Conservation (phyloP, 2,113 vertebrate species). For the Lophochroa leadbeateri region DNA sequence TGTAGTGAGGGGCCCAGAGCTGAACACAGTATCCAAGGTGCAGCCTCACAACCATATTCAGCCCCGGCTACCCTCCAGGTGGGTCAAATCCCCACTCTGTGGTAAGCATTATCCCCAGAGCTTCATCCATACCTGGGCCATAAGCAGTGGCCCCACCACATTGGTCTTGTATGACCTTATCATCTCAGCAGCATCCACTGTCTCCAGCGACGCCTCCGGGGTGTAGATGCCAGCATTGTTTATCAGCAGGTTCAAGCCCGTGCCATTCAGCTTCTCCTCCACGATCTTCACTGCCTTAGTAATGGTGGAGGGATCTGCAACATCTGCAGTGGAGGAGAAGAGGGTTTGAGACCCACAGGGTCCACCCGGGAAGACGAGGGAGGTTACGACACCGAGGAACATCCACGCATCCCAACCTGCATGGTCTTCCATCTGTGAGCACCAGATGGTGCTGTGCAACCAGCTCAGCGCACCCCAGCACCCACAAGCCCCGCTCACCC, state of each 20-base stretch:
- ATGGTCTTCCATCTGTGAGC: not conserved
- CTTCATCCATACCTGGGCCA: slow-evolving; percentile 42
- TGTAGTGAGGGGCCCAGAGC: not conserved
- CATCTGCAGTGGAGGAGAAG: slow-evolving; percentile 7
- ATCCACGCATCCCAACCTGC: fast-evolving
- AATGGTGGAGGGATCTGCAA: slow-evolving; percentile 9
- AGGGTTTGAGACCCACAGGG: not conserved
- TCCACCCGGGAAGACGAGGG: too few species aligned
- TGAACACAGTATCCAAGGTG: not conserved
- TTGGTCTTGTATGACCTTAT: slow-evolving; percentile 3
- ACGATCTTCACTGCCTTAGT: not conserved
- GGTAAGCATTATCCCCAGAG: not conserved
- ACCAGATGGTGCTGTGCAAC: slow-evolving; percentile 40
- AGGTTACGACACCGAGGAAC: not conserved
- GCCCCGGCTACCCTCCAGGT: not conserved
- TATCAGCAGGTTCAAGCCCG: slow-evolving; percentile 61
- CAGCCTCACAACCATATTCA: fast-evolving
- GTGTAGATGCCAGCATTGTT: slow-evolving; percentile 51
- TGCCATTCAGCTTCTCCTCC: slow-evolving; percentile 31
- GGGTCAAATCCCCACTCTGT: not conserved
- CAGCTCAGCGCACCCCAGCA: not conserved
- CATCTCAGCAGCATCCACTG: not conserved
- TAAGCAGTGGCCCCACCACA: slow-evolving; percentile 50
- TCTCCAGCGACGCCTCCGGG: not conserved
- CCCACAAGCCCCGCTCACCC: not conserved